phyloP scores from a whole-genome alignment of 1,140 invertebrate species.

The Oryctes rhinoceros region DNA sequence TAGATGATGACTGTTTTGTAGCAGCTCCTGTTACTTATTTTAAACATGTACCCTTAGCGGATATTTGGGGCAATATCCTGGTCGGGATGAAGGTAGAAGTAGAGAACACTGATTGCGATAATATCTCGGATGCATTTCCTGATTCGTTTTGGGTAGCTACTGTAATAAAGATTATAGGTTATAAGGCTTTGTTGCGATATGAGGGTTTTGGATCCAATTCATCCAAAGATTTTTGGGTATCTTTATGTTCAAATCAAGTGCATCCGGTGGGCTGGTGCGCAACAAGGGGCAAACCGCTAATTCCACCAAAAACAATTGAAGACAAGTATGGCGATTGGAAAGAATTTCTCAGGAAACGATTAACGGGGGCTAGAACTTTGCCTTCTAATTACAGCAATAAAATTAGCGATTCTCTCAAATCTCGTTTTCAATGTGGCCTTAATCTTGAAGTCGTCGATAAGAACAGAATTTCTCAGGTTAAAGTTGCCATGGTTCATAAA shows the following conservation, averaged over 20 bases:
- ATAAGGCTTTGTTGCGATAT: slow-evolving; percentile 91
- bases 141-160: slow-evolving; percentile 96
- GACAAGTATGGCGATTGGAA: slow-evolving; percentile 96
- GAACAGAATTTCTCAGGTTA: slow-evolving; percentile 89
- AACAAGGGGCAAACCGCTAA: slow-evolving; percentile 90
- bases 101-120: slow-evolving; percentile 88
- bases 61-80: slow-evolving; percentile 93
- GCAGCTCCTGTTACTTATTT: slow-evolving; percentile 91
- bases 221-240: slow-evolving; percentile 95
- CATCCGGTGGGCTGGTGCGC: slow-evolving; percentile 98
- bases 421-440: slow-evolving; percentile 81
- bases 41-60: slow-evolving; percentile 88
- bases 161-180: slow-evolving; percentile 89
- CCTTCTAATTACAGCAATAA: slow-evolving; percentile 92
- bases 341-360: slow-evolving; percentile 87
- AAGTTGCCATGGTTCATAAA: slow-evolving; percentile 87
- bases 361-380: slow-evolving; percentile 90
- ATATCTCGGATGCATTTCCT: slow-evolving; percentile 76
- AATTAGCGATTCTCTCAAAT: slow-evolving; percentile 83
- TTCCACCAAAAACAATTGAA: slow-evolving; percentile 90
- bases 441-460: slow-evolving; percentile 96
- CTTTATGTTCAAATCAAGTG: slow-evolving; percentile 90
- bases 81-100: slow-evolving; percentile 97
- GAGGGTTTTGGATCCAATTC: slow-evolving; percentile 91
- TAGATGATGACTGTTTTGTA: slow-evolving; percentile 78